These are phyloP conservation scores for Hydraecia micacea DNA, from an alignment of 2,888 invertebrate species.

Conservation along the genomic window DNA sequence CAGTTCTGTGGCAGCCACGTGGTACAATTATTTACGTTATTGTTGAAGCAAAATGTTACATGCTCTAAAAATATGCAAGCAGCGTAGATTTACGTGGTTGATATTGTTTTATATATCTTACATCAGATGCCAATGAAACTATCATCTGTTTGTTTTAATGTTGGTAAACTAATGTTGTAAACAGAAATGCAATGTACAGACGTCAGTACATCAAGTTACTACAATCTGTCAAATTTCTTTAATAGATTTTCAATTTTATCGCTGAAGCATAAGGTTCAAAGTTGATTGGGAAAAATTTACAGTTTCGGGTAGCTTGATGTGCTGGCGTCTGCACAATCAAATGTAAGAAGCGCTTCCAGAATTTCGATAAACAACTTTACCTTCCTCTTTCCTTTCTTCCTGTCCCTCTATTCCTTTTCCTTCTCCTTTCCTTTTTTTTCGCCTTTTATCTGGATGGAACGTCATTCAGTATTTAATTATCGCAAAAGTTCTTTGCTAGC, in stretches of 20 bases:
- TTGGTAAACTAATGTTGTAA: slow-evolving; percentile 1
- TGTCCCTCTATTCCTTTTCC: too few species aligned
- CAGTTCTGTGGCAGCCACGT: slow-evolving; percentile 61
- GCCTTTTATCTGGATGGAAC: background rate
- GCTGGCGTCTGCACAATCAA: too few species aligned
- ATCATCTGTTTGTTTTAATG: slow-evolving; percentile 13
- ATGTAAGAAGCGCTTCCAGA: background rate
- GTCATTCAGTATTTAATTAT: background rate
- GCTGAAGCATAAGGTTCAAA: too few species aligned
- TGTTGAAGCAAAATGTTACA: slow-evolving; percentile 59
- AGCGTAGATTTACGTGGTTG: background rate
- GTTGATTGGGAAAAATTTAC: too few species aligned
- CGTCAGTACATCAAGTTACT: too few species aligned
- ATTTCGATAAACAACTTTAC: background rate
- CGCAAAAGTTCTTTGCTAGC: background rate
- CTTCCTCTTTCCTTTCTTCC: too few species aligned
- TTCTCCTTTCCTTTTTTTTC: too few species aligned
- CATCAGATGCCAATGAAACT: slow-evolving; percentile 13
- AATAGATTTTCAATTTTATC: too few species aligned
- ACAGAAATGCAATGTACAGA: background rate
- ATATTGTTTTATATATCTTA: slow-evolving; percentile 21
- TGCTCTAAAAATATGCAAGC: slow-evolving; percentile 38
- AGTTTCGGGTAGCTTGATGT: too few species aligned
- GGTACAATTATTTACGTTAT: slow-evolving; percentile 70
- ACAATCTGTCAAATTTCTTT: too few species aligned